A percentile compares a stretch with the other conserved stretches of the same genome.
These are phyloP conservation scores for Mobula birostris DNA, from an alignment of 2,113 vertebrate species.

Conservation along the genomic window DNA sequence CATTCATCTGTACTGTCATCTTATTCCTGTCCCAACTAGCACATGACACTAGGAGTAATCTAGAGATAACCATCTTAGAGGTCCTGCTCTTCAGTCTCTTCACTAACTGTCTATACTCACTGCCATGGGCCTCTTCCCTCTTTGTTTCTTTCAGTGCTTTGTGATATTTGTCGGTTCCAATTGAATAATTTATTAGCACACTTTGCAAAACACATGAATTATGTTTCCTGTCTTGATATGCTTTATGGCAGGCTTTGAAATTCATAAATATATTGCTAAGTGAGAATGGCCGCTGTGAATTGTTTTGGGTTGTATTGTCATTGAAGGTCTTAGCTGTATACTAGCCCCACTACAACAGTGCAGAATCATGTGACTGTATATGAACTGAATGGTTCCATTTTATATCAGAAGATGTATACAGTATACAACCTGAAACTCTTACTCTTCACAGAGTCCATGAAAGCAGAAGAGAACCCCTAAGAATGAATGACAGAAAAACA, in stretches of 20 bases:
- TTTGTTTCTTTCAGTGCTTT: background rate
- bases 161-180: background rate
- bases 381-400: background rate
- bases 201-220: background rate
- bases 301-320: background rate
- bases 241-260: background rate
- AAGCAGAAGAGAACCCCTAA: too few species aligned
- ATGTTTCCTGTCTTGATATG: background rate
- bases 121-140: too few species aligned
- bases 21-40: too few species aligned
- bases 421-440: too few species aligned
- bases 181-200: background rate
- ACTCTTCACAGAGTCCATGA: too few species aligned
- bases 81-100: too few species aligned
- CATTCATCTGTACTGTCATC: too few species aligned
- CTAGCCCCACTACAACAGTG: background rate
- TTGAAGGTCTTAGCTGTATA: background rate
- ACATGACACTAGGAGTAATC: too few species aligned
- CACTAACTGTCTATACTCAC: too few species aligned
- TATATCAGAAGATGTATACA: too few species aligned
- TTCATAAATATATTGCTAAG: background rate
- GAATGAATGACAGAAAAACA: too few species aligned
- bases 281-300: background rate
- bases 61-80: too few species aligned
- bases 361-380: background rate